Evolutionary conservation across 2,113 vertebrate genomes (phyloP).

Genomic region (Gallinago undulata): DNA sequence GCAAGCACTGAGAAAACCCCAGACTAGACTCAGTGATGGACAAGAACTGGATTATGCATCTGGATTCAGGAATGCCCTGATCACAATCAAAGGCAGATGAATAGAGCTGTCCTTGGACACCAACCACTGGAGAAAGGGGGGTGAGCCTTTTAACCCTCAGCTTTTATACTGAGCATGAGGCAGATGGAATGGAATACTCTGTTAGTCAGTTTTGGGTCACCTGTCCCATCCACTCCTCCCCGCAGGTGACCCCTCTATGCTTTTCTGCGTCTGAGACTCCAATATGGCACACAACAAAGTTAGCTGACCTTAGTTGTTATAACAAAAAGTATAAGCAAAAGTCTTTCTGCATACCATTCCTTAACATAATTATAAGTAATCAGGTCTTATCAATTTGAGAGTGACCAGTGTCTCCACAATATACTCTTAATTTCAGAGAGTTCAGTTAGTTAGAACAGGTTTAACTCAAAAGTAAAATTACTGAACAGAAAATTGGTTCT

Average conservation of each 20-base stretch:
- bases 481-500: not conserved
- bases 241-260: not conserved
- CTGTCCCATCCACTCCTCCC: not conserved
- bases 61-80: not conserved
- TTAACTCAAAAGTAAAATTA: not conserved
- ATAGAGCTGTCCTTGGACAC: not conserved
- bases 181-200: not conserved
- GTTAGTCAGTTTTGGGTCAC: not conserved
- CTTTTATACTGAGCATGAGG: not conserved
- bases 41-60: not conserved
- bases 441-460: not conserved
- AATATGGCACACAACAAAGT: not conserved
- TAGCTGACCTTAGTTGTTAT: not conserved
- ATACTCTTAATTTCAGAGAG: not conserved
- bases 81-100: not conserved
- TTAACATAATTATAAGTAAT: not conserved
- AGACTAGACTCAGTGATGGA: not conserved
- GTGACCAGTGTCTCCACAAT: not conserved
- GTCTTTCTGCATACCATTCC: not conserved
- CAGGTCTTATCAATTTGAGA: not conserved
- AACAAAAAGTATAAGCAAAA: not conserved
- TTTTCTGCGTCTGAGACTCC: not conserved
- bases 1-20: not conserved
- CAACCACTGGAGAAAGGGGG: not conserved
- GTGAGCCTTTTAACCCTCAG: not conserved